Evolutionary conservation across 2,113 vertebrate genomes (phyloP), one percentile per base, ranked within the genome.

Genomic region (Charadrius vociferus): DNA sequence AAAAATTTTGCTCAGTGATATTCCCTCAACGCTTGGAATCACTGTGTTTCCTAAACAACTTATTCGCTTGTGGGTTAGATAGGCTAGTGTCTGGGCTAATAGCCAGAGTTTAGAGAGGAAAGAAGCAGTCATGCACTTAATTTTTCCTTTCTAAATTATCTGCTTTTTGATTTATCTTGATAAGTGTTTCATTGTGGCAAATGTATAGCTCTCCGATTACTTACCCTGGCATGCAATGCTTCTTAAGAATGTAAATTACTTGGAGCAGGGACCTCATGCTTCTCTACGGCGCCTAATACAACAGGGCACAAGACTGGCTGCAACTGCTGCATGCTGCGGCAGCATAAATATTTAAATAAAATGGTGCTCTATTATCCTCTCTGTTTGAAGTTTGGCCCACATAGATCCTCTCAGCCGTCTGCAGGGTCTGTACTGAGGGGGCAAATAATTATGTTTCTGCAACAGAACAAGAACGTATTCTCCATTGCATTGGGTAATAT

Each of bases 91-190:
- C 88, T 88, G 88, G 92, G 75, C 88, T 90, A 88, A 83, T 78
- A 83, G 68, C 86, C 92, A 93, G 79, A 77, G 18, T 36, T 55
- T 73, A 68, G 80, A 80, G 39, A 72, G 39, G 11, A 80, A 80
- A 86, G 90, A 70, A 88, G 9, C n/a, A 86, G 55, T 39, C n/a
- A 59, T 78, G 41, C 50, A 74, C 55, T 92, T 86, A 34, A 81
- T 59, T 81, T 95, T 93, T 71, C 37, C 56, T 79, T 81, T 68
- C 18, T 79, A 74, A 67, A 47, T 88, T 90, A 84, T 86, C 47
- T 90, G 50, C 21, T 52, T 91, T 93, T 91, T 93, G 36, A 91
- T 96, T 91, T 88, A 43, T 45, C 73, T 88, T 90, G 27, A 14
- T 90, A 65, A 77, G 49, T 52, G 21, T 61, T 96, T 94, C 26